Conservation (phyloP, 1,140 invertebrate genomes). For the Nephotettix cincticeps region DNA sequence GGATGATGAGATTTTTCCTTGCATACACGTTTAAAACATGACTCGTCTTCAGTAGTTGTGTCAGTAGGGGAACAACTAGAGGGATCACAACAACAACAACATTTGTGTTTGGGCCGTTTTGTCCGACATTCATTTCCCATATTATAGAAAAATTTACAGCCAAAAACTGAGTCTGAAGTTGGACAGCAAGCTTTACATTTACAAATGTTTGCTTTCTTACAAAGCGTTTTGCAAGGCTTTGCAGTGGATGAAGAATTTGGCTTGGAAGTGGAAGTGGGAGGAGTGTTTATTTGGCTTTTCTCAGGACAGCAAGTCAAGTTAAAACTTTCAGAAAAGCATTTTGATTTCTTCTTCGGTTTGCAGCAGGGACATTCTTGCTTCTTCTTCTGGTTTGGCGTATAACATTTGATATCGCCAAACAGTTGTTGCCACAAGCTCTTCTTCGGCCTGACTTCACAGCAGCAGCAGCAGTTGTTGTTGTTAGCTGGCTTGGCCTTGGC, state of each 20-base stretch:
- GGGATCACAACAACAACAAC: neutral
- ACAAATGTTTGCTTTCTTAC: neutral
- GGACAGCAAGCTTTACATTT: neutral
- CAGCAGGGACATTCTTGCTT: neutral
- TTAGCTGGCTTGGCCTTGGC: neutral
- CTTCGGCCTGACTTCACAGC: neutral
- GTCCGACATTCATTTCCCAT: neutral
- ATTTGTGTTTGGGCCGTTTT: neutral
- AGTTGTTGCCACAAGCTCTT: slow-evolving; percentile 11
- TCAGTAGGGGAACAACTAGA: no score
- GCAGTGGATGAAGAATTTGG: neutral
- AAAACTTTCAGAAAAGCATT: neutral
- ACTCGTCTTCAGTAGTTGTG: no score
- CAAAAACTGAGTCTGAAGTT: neutral
- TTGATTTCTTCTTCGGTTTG: neutral
- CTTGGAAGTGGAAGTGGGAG: neutral
- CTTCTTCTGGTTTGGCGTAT: neutral
- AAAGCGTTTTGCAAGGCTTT: neutral
- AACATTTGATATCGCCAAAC: neutral
- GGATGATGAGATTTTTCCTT: neutral
- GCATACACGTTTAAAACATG: no score
- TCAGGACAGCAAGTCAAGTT: neutral
- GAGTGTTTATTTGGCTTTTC: neutral
- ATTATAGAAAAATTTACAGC: neutral
- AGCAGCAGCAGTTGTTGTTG: neutral